phyloP scores from a whole-genome alignment of 2,888 invertebrate species.

The Habroteleia sp. region DNA sequence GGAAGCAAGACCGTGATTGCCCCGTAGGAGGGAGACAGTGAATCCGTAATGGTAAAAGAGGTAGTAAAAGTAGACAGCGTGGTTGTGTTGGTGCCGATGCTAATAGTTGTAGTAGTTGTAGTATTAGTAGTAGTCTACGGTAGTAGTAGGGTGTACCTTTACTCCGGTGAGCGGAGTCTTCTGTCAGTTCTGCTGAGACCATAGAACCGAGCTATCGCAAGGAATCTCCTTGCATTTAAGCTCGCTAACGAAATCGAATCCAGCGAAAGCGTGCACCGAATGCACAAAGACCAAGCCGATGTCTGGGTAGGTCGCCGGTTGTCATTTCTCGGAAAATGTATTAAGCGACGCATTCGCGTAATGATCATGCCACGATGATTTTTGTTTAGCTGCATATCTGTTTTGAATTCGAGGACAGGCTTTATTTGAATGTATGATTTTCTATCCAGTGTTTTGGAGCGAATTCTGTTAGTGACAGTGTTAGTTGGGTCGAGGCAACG shows the following conservation, averaged over 20 bases:
- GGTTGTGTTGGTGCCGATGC: conserved; percentile 54
- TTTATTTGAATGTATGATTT: conserved; percentile 8
- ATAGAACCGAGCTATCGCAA: conserved; percentile 74
- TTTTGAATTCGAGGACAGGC: neutral
- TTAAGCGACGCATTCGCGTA: conserved; percentile 1
- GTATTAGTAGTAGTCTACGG: conserved; percentile 66
- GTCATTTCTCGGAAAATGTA: neutral
- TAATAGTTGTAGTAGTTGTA: conserved; percentile 68
- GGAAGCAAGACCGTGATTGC: conserved; percentile 66
- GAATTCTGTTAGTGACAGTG: conserved; percentile 64
- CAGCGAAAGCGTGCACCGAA: conserved; percentile 7
- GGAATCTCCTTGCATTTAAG: conserved; percentile 64
- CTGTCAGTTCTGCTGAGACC: conserved; percentile 76
- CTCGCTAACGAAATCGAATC: conserved; percentile 25
- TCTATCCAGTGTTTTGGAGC: conserved; percentile 4
- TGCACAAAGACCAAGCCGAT: conserved; percentile 17
- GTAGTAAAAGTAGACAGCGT: conserved; percentile 64
- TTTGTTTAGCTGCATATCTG: neutral
- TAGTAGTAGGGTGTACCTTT: conserved; percentile 73
- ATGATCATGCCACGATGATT: neutral
- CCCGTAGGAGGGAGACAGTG: conserved; percentile 60
- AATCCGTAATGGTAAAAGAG: conserved; percentile 64
- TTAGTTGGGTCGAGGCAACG: conserved; percentile 27
- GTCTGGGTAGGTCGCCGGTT: neutral
- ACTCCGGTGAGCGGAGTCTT: conserved; percentile 75